These are phyloP conservation scores for Falco cherrug DNA, from an alignment of 2,797 vertebrate species.

Conservation along the genomic window DNA sequence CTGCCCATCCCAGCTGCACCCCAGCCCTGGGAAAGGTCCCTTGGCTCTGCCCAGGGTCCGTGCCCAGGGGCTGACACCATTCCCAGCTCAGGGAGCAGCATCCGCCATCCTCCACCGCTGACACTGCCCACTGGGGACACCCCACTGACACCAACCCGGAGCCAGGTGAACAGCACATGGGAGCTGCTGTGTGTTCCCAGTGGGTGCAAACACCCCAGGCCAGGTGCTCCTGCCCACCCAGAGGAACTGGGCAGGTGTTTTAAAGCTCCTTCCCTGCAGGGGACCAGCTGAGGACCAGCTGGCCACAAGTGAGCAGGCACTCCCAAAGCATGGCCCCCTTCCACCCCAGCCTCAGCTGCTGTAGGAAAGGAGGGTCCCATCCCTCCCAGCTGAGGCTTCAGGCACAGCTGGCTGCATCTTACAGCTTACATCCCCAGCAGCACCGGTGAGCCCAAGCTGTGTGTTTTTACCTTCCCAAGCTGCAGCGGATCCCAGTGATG, in stretches of 20 bases:
- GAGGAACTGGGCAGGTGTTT: neutral
- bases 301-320: rapidly evolving
- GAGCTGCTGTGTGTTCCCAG: neutral
- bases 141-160: rapidly evolving
- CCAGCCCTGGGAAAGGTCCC: neutral
- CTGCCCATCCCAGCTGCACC: neutral
- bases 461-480: slow-evolving; percentile 86
- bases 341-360: neutral
- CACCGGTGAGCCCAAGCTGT: rapidly evolving
- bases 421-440: rapidly evolving
- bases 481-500: slow-evolving; percentile 92
- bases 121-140: rapidly evolving
- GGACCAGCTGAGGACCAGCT: neutral
- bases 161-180: neutral
- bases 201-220: neutral
- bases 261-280: neutral
- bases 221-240: neutral
- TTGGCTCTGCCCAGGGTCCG: neutral
- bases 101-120: neutral
- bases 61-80: too few species aligned
- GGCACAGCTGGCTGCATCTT: neutral
- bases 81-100: neutral
- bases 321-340: neutral
- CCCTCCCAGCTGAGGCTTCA: too few species aligned
- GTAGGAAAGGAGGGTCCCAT: rapidly evolving